A percentile compares a stretch with the other conserved stretches of the same genome.
phyloP scores from a whole-genome alignment of 2,888 invertebrate species.

The Camponotus fellah region DNA sequence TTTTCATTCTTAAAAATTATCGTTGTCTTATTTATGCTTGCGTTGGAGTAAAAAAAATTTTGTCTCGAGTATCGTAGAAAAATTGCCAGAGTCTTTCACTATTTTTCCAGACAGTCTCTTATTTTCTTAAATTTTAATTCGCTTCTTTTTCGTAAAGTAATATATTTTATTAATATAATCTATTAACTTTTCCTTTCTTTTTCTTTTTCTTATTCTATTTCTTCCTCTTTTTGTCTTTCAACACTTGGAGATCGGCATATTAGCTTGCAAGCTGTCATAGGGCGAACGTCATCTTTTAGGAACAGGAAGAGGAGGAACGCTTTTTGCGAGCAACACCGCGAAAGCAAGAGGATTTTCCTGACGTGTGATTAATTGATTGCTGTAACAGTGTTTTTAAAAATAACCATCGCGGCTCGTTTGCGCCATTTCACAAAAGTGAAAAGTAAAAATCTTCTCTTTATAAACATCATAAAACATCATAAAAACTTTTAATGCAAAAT shows the following conservation, averaged over 20 bases:
- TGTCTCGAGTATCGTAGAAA: not conserved
- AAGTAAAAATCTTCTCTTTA: not conserved
- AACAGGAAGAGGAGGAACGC: conserved; percentile 51
- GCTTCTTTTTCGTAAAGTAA: conserved; percentile 1
- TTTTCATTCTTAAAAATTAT: not conserved
- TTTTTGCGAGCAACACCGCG: conserved; percentile 32
- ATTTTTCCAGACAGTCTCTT: not conserved
- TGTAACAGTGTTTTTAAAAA: conserved; percentile 22
- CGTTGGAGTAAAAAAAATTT: not conserved
- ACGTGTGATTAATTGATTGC: not conserved
- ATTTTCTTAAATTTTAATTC: not conserved
- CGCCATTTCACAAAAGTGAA: conserved; percentile 24
- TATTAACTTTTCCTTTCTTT: conserved; percentile 7
- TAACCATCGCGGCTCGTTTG: conserved; percentile 33
- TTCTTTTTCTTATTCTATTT: conserved; percentile 33
- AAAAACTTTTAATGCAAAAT: not conserved
- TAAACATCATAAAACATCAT: too few relatives aligned
- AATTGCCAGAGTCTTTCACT: not conserved
- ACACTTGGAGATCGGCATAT: conserved; percentile 37
- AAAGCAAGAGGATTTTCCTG: conserved; percentile 41
- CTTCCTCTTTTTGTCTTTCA: conserved; percentile 33
- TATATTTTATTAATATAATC: conserved; percentile 13
- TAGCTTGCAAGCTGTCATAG: conserved; percentile 40
- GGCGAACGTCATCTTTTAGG: conserved; percentile 54
- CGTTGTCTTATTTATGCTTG: not conserved